phyloP scores from a whole-genome alignment of 2,888 invertebrate genomes.

The Hesperia comma region DNA sequence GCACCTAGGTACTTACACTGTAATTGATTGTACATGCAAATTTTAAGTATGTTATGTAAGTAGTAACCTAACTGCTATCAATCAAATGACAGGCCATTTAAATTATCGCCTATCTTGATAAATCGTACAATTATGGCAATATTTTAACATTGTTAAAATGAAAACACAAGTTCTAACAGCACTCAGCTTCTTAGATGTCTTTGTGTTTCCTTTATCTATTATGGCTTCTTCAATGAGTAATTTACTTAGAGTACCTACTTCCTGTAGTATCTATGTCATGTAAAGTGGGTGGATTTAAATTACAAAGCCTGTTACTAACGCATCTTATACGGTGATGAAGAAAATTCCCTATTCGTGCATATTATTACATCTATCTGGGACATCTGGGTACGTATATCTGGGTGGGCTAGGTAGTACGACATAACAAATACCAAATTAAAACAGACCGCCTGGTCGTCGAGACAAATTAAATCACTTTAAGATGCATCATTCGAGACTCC shows the following conservation, averaged over 20 bases:
- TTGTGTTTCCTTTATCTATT: conserved; percentile 10
- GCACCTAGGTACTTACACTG: neutral
- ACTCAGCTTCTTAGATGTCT: neutral
- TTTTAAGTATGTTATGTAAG: too few relatives aligned
- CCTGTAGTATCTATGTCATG: conserved; percentile 13
- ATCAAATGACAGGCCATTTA: neutral
- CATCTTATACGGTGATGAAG: conserved; percentile 6
- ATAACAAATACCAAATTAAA: conserved; percentile 58
- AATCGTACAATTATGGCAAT: neutral
- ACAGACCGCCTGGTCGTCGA: conserved; percentile 55
- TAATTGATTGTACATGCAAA: conserved; percentile 12
- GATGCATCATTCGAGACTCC: conserved; percentile 63
- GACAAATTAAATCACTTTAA: conserved; percentile 78
- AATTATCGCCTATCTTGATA: neutral
- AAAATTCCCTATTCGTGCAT: neutral
- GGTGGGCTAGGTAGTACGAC: conserved; percentile 27
- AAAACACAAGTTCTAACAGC: neutral
- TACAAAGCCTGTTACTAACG: neutral
- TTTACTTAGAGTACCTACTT: conserved; percentile 20
- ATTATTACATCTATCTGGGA: conserved; percentile 14
- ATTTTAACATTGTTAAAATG: neutral
- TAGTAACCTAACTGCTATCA: neutral
- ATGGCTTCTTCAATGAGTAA: conserved; percentile 16
- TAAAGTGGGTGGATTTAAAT: conserved; percentile 8
- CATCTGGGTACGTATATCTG: conserved; percentile 41